Conservation (phyloP, 2,113 vertebrate species). For the Podarcis cretensis region DNA sequence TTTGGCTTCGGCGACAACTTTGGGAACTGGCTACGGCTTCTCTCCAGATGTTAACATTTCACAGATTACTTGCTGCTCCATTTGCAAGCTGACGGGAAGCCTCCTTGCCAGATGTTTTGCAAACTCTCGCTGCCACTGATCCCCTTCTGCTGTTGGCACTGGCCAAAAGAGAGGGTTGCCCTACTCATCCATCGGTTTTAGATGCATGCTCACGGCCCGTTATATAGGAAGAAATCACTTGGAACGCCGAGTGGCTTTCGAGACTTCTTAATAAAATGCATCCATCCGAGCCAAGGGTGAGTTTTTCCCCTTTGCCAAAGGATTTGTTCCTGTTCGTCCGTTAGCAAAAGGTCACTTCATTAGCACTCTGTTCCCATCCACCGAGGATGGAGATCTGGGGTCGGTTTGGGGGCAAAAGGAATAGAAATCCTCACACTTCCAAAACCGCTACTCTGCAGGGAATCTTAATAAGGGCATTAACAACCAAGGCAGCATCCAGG, state of each 20-base stretch:
- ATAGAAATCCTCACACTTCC: not conserved
- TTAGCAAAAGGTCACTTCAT: rapidly evolving
- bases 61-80: not conserved
- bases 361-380: not conserved
- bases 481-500: rapidly evolving
- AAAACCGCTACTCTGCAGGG: not conserved
- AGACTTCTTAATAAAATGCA: not conserved
- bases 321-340: not conserved
- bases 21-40: slow-evolving; percentile 42
- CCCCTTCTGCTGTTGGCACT: not conserved
- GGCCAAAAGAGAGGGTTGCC: not conserved
- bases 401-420: not conserved
- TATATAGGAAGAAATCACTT: not conserved
- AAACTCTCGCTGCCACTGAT: rapidly evolving
- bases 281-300: rapidly evolving
- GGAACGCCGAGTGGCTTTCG: no score
- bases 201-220: not conserved
- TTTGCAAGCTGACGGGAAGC: slow-evolving; percentile 60
- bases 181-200: not conserved
- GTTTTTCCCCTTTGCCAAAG: rapidly evolving
- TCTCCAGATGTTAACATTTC: slow-evolving; percentile 54
- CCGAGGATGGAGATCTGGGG: not conserved
- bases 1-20: not conserved
- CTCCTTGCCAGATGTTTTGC: slow-evolving; percentile 43
- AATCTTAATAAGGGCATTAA: slow-evolving; percentile 8